A percentile compares a stretch with the other conserved stretches of the same genome.
Conservation (phyloP, 2,888 invertebrate species). For the Dynastes hyllus region DNA sequence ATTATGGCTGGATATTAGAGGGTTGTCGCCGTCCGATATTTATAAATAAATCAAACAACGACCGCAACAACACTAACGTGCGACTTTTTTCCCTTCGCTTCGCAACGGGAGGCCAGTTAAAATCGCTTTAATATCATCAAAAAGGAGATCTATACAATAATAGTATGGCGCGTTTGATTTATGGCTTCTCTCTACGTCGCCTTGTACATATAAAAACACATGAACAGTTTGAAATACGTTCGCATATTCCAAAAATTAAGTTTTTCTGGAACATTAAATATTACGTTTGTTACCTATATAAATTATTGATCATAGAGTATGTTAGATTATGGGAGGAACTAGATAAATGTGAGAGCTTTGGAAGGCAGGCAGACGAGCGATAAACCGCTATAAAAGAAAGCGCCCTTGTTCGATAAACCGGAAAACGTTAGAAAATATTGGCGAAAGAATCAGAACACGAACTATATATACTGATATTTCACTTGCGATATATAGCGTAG, state of each 20-base stretch:
- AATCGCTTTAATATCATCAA: slow-evolving; percentile 32
- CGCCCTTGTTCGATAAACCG: slow-evolving; percentile 18
- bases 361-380: background rate
- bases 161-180: slow-evolving; percentile 26
- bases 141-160: slow-evolving; percentile 30
- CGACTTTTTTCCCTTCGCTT: slow-evolving; percentile 24
- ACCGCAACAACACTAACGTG: background rate
- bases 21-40: slow-evolving; percentile 37
- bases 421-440: slow-evolving; percentile 15
- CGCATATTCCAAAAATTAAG: slow-evolving; percentile 27
- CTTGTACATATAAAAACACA: slow-evolving; percentile 5
- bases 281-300: slow-evolving; percentile 18
- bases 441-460: background rate
- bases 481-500: slow-evolving; percentile 29
- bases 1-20: slow-evolving; percentile 27
- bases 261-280: slow-evolving; percentile 43
- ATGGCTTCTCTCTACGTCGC: background rate
- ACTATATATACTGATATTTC: slow-evolving; percentile 26
- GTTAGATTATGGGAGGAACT: background rate
- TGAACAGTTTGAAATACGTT: background rate
- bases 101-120: slow-evolving; percentile 31
- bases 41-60: slow-evolving; percentile 45
- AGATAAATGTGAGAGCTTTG: slow-evolving; percentile 1
- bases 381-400: slow-evolving; percentile 29
- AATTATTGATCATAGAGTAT: slow-evolving; percentile 3